Percentiles rank a stretch among this genome's conserved stretches.
Conservation (phyloP, 2,797 vertebrate genomes). For the Oreonectes daqikongensis region DNA sequence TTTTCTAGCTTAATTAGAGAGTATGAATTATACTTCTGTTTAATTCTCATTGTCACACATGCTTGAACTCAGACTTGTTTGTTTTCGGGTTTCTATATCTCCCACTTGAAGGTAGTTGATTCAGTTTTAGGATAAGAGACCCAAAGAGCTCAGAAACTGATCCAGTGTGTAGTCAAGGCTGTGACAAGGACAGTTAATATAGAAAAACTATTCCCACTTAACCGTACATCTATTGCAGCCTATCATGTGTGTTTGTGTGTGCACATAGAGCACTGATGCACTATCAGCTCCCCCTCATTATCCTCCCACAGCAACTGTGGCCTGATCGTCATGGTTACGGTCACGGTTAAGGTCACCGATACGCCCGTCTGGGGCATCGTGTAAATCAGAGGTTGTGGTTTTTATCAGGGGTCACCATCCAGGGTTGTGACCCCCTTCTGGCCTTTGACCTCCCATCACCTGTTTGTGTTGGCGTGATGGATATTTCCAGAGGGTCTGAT, state of each 20-base stretch:
- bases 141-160: conserved; percentile 4
- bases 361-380: conserved; percentile 17
- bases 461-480: conserved; percentile 11
- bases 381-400: conserved; percentile 37
- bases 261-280: not conserved
- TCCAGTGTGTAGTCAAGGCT: conserved; percentile 21
- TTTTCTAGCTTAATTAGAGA: not conserved
- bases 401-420: conserved; percentile 28
- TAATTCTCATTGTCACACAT: not conserved
- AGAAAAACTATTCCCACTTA: conserved; percentile 48
- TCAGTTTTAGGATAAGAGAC: not conserved
- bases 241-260: conserved; percentile 46
- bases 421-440: conserved; percentile 25
- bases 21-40: not conserved
- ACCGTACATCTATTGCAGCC: conserved; percentile 32
- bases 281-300: conserved; percentile 14
- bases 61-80: not conserved
- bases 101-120: not conserved
- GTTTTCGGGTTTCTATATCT: not conserved
- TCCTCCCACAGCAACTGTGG: conserved; percentile 19
- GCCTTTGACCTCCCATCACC: conserved; percentile 31
- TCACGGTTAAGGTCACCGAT: conserved; percentile 29
- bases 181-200: conserved; percentile 30
- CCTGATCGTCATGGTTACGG: conserved; percentile 29
- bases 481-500: conserved; percentile 26